A percentile compares a stretch with the other conserved stretches of the same genome.
phyloP scores from a whole-genome alignment of 2,888 invertebrate species.

The Ennomos erosarius region DNA sequence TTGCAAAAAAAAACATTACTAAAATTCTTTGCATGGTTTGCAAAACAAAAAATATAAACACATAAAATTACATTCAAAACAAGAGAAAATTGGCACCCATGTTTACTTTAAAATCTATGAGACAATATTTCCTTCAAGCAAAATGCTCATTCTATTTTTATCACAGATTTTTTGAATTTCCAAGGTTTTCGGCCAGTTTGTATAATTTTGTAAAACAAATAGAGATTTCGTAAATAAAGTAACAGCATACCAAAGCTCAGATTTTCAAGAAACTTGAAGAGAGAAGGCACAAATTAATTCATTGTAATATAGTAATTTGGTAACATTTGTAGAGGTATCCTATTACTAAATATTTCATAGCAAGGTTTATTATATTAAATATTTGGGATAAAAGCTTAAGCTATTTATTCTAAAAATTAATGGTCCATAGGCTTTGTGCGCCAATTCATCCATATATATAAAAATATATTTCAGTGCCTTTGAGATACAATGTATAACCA shows the following conservation, averaged over 20 bases:
- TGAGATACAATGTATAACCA: constrained; percentile 27
- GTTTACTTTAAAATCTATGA: constrained; percentile 40
- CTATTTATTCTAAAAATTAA: constrained; percentile 27
- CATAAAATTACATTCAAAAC: constrained; percentile 66
- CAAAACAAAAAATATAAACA: constrained; percentile 65
- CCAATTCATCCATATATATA: constrained; percentile 23
- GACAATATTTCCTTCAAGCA: constrained; percentile 46
- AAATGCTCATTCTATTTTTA: constrained; percentile 53
- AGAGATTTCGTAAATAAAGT: constrained; percentile 54
- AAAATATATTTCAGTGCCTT: constrained; percentile 12
- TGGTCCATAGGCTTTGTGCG: constrained; percentile 37
- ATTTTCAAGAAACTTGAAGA: constrained; percentile 47
- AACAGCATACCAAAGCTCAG: constrained; percentile 49
- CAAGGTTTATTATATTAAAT: constrained; percentile 30
- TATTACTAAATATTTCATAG: constrained; percentile 36
- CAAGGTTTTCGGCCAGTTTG: constrained; percentile 54
- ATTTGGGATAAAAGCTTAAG: constrained; percentile 39
- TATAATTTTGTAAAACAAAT: constrained; percentile 48
- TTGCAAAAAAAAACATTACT: constrained; percentile 60
- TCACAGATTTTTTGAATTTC: constrained; percentile 70
- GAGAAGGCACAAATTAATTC: constrained; percentile 62
- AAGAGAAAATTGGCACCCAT: constrained; percentile 71
- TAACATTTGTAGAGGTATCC: constrained; percentile 63
- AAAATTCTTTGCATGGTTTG: constrained; percentile 62
- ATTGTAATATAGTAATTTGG: constrained; percentile 60